Percentiles rank a stretch among this genome's conserved stretches.
Evolutionary conservation across 2,113 vertebrate genomes (phyloP).

Genomic region (Pseudorectes ferrugineus): DNA sequence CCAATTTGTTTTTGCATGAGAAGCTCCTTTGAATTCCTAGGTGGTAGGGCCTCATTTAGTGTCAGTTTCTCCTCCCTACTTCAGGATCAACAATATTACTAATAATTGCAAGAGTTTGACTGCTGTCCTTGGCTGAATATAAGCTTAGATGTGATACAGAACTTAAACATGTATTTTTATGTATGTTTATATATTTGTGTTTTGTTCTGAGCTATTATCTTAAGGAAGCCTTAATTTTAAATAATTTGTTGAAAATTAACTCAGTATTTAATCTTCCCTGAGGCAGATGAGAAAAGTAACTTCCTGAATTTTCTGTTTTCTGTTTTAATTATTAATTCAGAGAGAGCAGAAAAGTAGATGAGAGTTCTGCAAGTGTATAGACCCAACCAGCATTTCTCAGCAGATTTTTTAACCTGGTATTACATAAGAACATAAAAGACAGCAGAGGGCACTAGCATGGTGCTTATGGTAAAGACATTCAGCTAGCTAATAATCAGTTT

Average conservation of each 20-base stretch:
- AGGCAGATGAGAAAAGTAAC: neutral
- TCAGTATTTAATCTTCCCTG: neutral
- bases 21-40: neutral
- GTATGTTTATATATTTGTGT: neutral
- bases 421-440: neutral
- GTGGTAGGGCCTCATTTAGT: neutral
- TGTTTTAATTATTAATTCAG: neutral
- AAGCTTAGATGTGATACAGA: neutral
- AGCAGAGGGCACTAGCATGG: constrained; percentile 12
- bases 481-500: neutral
- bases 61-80: neutral
- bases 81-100: neutral
- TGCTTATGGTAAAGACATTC: neutral
- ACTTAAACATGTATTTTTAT: neutral
- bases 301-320: neutral
- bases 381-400: neutral
- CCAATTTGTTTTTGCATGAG: neutral
- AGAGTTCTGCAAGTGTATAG: neutral
- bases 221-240: neutral
- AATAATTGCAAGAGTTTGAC: neutral
- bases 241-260: neutral
- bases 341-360: neutral
- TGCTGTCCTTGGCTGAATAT: neutral
- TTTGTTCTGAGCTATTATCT: neutral
- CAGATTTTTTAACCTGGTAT: neutral